Base-by-base conservation (phyloP, 2,888 invertebrate genomes). In the Drosophila affinis region DNA sequence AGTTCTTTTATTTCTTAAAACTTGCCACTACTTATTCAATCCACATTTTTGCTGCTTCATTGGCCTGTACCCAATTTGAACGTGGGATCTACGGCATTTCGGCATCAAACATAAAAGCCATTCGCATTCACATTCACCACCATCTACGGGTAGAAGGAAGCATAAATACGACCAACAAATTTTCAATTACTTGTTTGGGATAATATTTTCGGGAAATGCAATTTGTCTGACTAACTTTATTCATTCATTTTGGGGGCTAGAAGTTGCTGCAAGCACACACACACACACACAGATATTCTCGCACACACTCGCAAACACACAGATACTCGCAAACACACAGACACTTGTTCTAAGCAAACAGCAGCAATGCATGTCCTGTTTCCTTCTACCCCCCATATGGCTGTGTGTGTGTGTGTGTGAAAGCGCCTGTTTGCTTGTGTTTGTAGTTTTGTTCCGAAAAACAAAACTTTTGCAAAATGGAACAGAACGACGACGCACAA, bases 161-260 rank as follows among this genome's bases (percentile, higher is more conserved):
- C 81, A 87, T 87, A 81, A 81, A 81, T 84, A 79, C 56, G 69
- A 72, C 65, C 82, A 79, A 85, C 88, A 82, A 87, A 82, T 85
- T 83, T 83, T 87, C 88, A 83, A 83, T 83, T 83, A 88, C 87
- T 79, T 88, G 87, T 83, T 87, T 87, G 87, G 78, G 78, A 83
- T 88, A 85, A 88, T 88, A 85, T 85, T 88, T 88, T 89, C 70
- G 81, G 84, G 76, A 88, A 87, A 88, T 84, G 84, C 87, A 88
- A 88, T 88, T 88, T 88, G 89, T 85, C 85, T 82, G 76, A 87
- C 86, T 81, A 85, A 85, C 89, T 85, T 88, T 87, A 78, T 85
- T 83, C 88, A 83, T 87, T 65, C 68, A 72, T 61, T 80, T 79
- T 71, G 70, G 78, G 70, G 78, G 78, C 68, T 47, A 68, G 79